A percentile compares a stretch with the other conserved stretches of the same genome.
phyloP scores from a whole-genome alignment of 2,797 vertebrate species.

The Eulemur coronatus region DNA sequence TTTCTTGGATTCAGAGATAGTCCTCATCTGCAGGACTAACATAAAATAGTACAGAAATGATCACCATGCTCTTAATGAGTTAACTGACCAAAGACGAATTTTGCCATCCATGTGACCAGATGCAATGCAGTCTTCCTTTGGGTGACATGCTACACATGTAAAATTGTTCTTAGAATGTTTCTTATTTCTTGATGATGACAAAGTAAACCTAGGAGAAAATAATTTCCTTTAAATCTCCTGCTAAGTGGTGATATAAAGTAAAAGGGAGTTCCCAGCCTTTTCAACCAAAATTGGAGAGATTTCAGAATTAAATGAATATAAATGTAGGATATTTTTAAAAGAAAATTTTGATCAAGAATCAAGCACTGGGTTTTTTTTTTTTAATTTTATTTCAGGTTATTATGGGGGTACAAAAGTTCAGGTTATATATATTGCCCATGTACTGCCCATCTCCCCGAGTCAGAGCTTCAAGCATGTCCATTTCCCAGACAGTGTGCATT shows the following conservation, averaged over 20 bases:
- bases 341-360: neutral
- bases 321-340: neutral
- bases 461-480: too few relatives aligned
- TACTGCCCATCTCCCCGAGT: too few relatives aligned
- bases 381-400: too few relatives aligned
- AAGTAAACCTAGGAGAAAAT: constrained; percentile 86
- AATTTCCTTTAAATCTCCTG: neutral
- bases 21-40: neutral
- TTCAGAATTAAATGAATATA: neutral
- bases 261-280: neutral
- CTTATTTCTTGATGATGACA: constrained; percentile 85
- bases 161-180: constrained; percentile 90
- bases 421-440: too few relatives aligned
- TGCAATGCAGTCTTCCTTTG: constrained; percentile 94
- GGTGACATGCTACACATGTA: constrained; percentile 93
- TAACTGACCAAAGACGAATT: constrained; percentile 94
- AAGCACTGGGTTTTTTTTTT: neutral
- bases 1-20: neutral
- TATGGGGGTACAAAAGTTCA: too few relatives aligned
- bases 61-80: too few relatives aligned
- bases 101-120: constrained; percentile 95
- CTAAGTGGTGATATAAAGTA: neutral
- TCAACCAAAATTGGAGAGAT: neutral
- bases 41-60: neutral
- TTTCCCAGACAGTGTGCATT: too few relatives aligned